Base-by-base conservation (phyloP, 2,113 vertebrate genomes). In the Sander lucioperca region DNA sequence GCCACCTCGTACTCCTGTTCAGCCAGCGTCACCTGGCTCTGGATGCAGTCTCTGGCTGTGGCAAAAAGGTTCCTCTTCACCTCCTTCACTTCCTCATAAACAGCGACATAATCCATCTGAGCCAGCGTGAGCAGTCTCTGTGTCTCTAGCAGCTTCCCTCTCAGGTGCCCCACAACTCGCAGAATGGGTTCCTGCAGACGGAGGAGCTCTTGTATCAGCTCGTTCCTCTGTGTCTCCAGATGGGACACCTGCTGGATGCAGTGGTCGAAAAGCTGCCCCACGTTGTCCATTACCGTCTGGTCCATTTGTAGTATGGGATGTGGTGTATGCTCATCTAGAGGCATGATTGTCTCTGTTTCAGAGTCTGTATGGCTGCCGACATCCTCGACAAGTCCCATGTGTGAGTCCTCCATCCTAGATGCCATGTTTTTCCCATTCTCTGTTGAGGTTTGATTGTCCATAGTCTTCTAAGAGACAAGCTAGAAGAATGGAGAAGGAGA, bases 31-130 rank as follows among this genome's bases (percentile, higher is more conserved):
- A 97, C 96, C 87, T 98, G 96, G 87, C 93, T 97, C 45, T 96
- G 95, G 90, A 99, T 96, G 7, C 96, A 96, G 25, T 96, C 96
- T 90, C 97, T 96, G 2, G 96, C 96, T 53, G 96, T 94, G 77
- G 84, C 86, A 82, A 99, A 97, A 2, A 99, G 92, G 54, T 95
- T 96, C 93, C 94, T 95, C 88, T 97, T 97, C 86, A 97, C 95
- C 86, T 93, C 93, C 1, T 93, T 85, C 82, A 96, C 95, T 69
- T 99, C 96, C 10, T 97, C 96, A 63, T 89, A 83, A 63, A 97
- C 91, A 36, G 93, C 89, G 2, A 94, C 89, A 56, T 95, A 94
- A 87, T 97, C 96, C 74, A 97, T 92, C 88, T 97, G 96, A 53
- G 93, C 94, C 59, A 94, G 94, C 21, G 96, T 93, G 0, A 97